Evolutionary conservation across 1,140 invertebrate species (phyloP).

Genomic region (Helicoverpa zea): DNA sequence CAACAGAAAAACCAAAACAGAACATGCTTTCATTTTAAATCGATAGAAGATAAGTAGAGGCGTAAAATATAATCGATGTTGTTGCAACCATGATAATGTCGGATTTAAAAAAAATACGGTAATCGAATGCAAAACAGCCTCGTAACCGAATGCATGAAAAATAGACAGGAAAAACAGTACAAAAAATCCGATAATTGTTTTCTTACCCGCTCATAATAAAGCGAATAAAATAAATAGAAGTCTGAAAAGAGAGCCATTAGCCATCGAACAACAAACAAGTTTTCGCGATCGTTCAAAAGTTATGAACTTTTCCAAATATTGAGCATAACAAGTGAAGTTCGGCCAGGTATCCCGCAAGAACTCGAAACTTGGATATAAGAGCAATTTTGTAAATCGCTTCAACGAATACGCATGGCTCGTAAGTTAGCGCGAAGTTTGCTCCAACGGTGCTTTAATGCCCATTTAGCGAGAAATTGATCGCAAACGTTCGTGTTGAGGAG

Average conservation of each 20-base stretch:
- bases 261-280: constrained; percentile 48
- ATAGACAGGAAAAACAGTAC: too few relatives aligned
- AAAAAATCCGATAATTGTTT: not conserved
- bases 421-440: constrained; percentile 65
- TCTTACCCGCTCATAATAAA: constrained; percentile 10
- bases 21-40: too few relatives aligned
- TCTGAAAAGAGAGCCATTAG: constrained; percentile 35
- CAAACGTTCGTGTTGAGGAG: constrained; percentile 52
- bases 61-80: too few relatives aligned
- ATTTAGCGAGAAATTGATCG: constrained; percentile 63
- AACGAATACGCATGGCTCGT: constrained; percentile 68
- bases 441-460: constrained; percentile 68
- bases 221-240: constrained; percentile 13
- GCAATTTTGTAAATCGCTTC: constrained; percentile 72
- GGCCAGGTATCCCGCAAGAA: constrained; percentile 58
- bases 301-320: constrained; percentile 54
- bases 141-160: too few relatives aligned
- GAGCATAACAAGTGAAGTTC: constrained; percentile 57
- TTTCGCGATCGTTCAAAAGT: constrained; percentile 41
- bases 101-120: too few relatives aligned
- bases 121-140: too few relatives aligned
- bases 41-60: too few relatives aligned
- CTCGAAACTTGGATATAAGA: constrained; percentile 57
- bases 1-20: too few relatives aligned
- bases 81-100: too few relatives aligned